Conservation (phyloP, 1,140 invertebrate genomes). For the Brachionus paranguensis region DNA sequence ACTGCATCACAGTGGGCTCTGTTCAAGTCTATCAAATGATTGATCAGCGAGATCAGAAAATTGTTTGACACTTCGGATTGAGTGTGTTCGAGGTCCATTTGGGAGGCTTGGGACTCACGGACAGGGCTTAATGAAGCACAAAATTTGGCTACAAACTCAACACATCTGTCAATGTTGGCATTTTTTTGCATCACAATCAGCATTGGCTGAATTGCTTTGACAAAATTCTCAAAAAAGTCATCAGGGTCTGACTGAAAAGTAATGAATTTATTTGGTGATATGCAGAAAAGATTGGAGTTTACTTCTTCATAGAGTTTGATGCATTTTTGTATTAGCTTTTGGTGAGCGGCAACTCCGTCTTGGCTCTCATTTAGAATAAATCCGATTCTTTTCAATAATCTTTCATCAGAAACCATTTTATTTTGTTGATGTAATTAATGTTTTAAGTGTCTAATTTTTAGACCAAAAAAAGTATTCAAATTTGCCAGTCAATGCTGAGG, state of each 20-base stretch:
- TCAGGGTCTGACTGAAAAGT: neutral
- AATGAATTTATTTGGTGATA: neutral
- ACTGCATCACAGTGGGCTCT: constrained; percentile 62
- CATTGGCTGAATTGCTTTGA: neutral
- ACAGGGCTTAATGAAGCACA: constrained; percentile 50
- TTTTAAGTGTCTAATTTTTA: too few species aligned
- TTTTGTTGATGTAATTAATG: too few species aligned
- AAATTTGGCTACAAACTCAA: constrained; percentile 65
- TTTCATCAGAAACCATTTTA: neutral
- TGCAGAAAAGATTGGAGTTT: neutral
- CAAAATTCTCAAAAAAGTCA: constrained; percentile 3
- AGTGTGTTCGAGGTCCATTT: constrained; percentile 17
- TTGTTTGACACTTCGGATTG: constrained; percentile 45
- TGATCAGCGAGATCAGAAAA: constrained; percentile 48
- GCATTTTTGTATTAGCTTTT: constrained; percentile 25
- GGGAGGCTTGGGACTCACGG: neutral
- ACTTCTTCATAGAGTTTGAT: constrained; percentile 11
- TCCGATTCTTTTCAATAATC: neutral
- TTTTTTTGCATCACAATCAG: constrained; percentile 55
- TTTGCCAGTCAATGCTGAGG: too few species aligned
- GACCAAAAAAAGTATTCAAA: too few species aligned
- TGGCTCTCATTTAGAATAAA: constrained; percentile 15
- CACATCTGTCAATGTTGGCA: constrained; percentile 62
- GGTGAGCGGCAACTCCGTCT: neutral
- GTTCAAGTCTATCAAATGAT: constrained; percentile 56